Evolutionary conservation across 2,113 vertebrate species (phyloP).

Genomic region (Aegotheles bennettii): DNA sequence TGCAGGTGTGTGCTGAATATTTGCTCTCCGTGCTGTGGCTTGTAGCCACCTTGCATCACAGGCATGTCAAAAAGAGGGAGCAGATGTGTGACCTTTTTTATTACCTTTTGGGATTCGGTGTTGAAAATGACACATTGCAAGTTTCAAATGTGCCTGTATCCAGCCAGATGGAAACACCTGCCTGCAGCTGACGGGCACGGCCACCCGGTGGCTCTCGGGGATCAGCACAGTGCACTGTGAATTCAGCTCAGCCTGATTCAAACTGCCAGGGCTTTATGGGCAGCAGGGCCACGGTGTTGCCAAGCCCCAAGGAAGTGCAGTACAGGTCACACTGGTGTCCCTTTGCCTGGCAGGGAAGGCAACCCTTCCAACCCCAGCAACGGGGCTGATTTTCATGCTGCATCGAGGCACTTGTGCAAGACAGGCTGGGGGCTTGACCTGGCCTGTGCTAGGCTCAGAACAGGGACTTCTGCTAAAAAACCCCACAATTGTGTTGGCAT

Average conservation of each 20-base stretch:
- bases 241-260: not conserved
- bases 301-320: not conserved
- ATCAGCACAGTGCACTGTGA: not conserved
- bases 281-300: not conserved
- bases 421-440: not conserved
- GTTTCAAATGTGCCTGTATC: accelerated
- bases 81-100: not conserved
- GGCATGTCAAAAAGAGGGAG: not conserved
- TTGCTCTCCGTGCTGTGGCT: not conserved
- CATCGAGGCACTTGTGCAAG: accelerated
- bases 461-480: not conserved
- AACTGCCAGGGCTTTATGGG: not conserved
- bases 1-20: not conserved
- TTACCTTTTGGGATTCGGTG: accelerated
- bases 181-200: not conserved
- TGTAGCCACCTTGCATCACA: too few species aligned
- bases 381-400: accelerated
- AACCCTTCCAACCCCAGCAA: accelerated
- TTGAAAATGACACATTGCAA: accelerated
- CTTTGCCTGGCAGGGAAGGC: not conserved
- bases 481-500: not conserved
- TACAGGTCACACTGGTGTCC: accelerated
- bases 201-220: not conserved
- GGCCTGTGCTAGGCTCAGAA: not conserved
- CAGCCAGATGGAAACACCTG: accelerated